A percentile compares a stretch with the other conserved stretches of the same genome.
Evolutionary conservation across 2,113 vertebrate genomes (phyloP).

Genomic region (Plectropomus leopardus): DNA sequence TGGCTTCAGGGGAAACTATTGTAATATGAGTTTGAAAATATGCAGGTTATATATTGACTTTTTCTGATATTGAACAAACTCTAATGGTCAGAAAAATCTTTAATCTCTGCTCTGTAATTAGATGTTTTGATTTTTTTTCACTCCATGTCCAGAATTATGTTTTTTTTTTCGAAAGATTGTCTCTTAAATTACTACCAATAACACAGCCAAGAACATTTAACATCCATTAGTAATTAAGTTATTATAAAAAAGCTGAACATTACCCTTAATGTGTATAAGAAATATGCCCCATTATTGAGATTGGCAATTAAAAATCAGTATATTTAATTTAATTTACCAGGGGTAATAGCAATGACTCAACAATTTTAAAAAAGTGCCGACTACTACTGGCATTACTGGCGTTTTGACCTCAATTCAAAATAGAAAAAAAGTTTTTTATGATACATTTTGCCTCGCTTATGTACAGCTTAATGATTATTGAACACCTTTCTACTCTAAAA

Average conservation of each 20-base stretch:
- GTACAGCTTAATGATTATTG: background rate
- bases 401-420: background rate
- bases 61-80: slow-evolving; percentile 10
- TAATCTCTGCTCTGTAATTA: background rate
- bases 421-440: no score
- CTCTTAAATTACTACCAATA: background rate
- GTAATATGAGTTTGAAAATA: slow-evolving; percentile 7
- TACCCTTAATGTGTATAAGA: background rate
- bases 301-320: slow-evolving; percentile 2
- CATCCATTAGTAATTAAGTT: background rate
- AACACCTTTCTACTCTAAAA: background rate
- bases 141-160: background rate
- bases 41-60: background rate
- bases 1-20: slow-evolving; percentile 2
- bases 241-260: background rate
- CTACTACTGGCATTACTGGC: background rate
- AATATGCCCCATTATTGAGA: background rate
- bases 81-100: slow-evolving; percentile 1
- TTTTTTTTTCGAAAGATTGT: background rate
- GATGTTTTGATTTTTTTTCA: slow-evolving; percentile 1
- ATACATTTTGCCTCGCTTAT: background rate
- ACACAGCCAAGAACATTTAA: background rate
- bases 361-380: background rate
- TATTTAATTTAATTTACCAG: slow-evolving; percentile 3
- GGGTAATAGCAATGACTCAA: background rate